A percentile compares a stretch with the other conserved stretches of the same genome.
phyloP scores from a whole-genome alignment of 2,888 invertebrate species.

The Seira sanloemensis region DNA sequence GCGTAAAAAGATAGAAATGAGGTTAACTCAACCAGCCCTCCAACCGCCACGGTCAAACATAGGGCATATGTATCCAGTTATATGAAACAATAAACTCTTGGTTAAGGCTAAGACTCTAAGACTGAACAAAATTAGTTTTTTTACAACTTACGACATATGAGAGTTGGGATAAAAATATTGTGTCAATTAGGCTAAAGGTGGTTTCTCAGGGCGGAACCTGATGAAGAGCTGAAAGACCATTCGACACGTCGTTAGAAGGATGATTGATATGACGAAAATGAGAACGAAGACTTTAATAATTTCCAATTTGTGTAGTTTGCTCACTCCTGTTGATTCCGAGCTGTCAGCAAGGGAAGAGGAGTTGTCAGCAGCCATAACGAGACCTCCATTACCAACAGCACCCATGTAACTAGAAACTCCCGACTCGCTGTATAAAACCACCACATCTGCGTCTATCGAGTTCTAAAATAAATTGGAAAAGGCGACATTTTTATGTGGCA shows the following conservation, averaged over 20 bases:
- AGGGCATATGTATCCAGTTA: too few species aligned
- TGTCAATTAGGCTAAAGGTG: conserved; percentile 47
- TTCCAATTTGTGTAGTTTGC: conserved; percentile 74
- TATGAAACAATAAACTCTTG: too few species aligned
- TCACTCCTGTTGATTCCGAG: not conserved
- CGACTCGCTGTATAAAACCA: not conserved
- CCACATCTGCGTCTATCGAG: conserved; percentile 9
- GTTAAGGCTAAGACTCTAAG: too few species aligned
- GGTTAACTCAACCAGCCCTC: too few species aligned
- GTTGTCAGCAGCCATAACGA: too few species aligned
- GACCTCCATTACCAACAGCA: not conserved
- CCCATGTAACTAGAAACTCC: not conserved
- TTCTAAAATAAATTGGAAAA: not conserved
- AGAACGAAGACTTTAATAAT: conserved; percentile 75
- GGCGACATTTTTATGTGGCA: not conserved
- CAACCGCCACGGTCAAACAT: too few species aligned
- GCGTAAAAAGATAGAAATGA: too few species aligned
- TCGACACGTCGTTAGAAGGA: conserved; percentile 75
- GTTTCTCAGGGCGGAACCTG: conserved; percentile 71
- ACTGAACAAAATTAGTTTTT: too few species aligned
- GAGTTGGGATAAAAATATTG: too few species aligned
- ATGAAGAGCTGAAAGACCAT: conserved; percentile 75
- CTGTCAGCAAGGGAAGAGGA: not conserved
- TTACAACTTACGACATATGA: too few species aligned
- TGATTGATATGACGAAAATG: conserved; percentile 74